These are phyloP conservation scores for Coptotermes formosanus DNA, from an alignment of 1,140 invertebrate species.

Conservation along the genomic window DNA sequence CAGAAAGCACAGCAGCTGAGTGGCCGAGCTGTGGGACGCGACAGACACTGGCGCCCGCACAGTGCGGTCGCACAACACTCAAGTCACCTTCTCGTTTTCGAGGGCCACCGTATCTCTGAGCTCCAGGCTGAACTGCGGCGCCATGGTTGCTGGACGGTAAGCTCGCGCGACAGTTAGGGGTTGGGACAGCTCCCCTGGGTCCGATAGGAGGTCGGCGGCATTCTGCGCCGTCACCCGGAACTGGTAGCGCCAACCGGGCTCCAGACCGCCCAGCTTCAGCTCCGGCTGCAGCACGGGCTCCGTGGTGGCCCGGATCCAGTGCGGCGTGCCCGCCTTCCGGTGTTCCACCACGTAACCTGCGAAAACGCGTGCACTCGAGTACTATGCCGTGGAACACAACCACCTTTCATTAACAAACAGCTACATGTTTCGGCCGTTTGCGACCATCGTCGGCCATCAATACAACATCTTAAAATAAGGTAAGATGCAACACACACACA, in stretches of 20 bases:
- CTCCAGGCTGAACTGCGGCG: conserved; percentile 67
- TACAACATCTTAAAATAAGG: no score
- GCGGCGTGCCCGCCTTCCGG: conserved; percentile 68
- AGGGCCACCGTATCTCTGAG: conserved; percentile 64
- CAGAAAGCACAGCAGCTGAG: no score
- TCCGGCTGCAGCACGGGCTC: conserved; percentile 66
- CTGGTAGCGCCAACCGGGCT: conserved; percentile 84
- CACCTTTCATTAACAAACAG: no score
- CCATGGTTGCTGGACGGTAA: conserved; percentile 62
- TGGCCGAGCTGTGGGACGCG: no score
- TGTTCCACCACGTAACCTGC: conserved; percentile 75
- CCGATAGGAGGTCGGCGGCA: conserved; percentile 72
- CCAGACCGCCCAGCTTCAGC: conserved; percentile 71
- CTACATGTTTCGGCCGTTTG: no score
- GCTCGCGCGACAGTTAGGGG: conserved; percentile 67
- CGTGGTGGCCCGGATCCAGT: conserved; percentile 75
- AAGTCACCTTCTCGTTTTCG: conserved; percentile 69
- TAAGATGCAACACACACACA: no score
- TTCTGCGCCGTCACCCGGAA: conserved; percentile 88
- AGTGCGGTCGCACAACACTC: background rate
- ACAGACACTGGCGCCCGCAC: no score
- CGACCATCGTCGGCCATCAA: no score
- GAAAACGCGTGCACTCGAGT: background rate
- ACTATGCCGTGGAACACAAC: no score
- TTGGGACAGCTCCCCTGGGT: conserved; percentile 75